Evolutionary conservation across 2,888 invertebrate species (phyloP), one percentile per base, ranked within the genome.

Genomic region (Lingula anatina): DNA sequence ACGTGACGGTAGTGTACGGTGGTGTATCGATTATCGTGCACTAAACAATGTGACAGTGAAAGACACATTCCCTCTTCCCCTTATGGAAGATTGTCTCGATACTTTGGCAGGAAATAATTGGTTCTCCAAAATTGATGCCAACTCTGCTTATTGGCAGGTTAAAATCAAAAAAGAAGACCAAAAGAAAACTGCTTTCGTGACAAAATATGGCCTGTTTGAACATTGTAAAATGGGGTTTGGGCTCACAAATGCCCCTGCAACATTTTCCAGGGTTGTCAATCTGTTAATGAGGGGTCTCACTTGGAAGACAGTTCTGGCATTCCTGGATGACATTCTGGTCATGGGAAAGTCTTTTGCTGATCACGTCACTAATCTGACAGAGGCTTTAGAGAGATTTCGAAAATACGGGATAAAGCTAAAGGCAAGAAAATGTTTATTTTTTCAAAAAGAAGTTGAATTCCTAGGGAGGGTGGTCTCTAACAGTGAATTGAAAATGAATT

Each of bases 91-190:
- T 18, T 57, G 55, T 37, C 35, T 55, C 23, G 55, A 55, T 31
- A 50, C 46, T 36, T 40, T 55, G n/a, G 42, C 53, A 2, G 54
- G 53, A 24, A 53, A 48, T 25, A 27, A 31, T 20, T 55, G 51
- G 51, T 56, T 54, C 40, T 49, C 50, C 4, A 58, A 56, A 36
- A 25, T 56, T n/a, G 57, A 60, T 41, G 56, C 56, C 9, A 59
- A 55, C 35, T 52, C 52, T 31, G 59, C 55, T 2, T 59, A 57
- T 31, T 59, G 48, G n/a, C n/a, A n/a, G n/a, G n/a, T n/a, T n/a
- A n/a, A n/a, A n/a, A n/a, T n/a, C n/a, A n/a, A n/a, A n/a, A 50
- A 56, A 59, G n/a, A 36, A 20, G 48, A 44, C 36, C 41, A 36
- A 47, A 27, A 27, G 20, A 48, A 48, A 20, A 44, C 44, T 2